Percentiles rank a stretch among this genome's conserved stretches.
Evolutionary conservation across 2,797 vertebrate genomes (phyloP).

Genomic region (Pseudomugil gertrudae): DNA sequence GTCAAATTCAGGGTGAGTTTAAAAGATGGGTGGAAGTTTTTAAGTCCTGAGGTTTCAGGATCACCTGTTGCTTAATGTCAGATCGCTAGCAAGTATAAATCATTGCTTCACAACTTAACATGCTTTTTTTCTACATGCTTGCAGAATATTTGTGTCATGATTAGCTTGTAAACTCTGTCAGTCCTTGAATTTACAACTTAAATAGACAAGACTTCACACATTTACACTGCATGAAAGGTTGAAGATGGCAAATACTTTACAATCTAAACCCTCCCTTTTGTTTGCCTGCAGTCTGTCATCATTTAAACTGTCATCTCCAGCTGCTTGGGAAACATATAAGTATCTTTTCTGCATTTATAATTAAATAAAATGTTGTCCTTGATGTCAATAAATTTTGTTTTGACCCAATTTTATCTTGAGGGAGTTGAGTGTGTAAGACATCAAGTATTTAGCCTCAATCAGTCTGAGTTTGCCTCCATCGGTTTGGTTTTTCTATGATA

Average conservation of each 20-base stretch:
- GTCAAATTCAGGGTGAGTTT: too few relatives aligned
- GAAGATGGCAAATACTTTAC: constrained; percentile 25
- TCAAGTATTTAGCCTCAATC: constrained; percentile 32
- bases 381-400: constrained; percentile 1
- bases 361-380: constrained; percentile 27
- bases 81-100: constrained; percentile 24
- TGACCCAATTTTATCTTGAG: constrained; percentile 15
- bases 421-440: constrained; percentile 16
- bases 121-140: not conserved
- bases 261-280: constrained; percentile 38
- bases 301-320: constrained; percentile 42
- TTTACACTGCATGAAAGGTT: constrained; percentile 26
- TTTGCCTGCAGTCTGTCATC: constrained; percentile 45
- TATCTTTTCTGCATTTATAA: constrained; percentile 12
- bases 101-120: constrained; percentile 13
- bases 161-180: constrained; percentile 37
- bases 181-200: constrained; percentile 29
- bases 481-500: constrained; percentile 23
- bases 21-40: too few relatives aligned
- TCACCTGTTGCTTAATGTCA: constrained; percentile 6
- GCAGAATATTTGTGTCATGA: constrained; percentile 33
- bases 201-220: constrained; percentile 29
- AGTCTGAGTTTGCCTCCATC: constrained; percentile 4
- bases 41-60: constrained; percentile 25
- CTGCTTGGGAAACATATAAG: constrained; percentile 39